These are phyloP conservation scores for Laticauda colubrina DNA, from an alignment of 2,113 vertebrate genomes.

Conservation along the genomic window DNA sequence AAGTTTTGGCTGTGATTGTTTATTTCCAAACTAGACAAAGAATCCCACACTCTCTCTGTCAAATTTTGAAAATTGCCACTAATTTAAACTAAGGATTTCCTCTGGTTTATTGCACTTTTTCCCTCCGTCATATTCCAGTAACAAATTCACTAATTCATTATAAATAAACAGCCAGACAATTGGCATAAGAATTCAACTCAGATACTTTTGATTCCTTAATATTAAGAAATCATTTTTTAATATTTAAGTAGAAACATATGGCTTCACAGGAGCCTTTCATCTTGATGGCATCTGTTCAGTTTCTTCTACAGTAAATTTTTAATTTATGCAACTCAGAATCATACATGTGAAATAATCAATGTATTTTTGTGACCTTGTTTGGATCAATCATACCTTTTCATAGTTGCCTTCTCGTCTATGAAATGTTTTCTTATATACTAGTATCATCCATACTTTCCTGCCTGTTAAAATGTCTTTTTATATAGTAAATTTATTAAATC, in stretches of 20 bases:
- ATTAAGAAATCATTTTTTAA: neutral
- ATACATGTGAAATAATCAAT: neutral
- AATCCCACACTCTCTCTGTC: too few relatives aligned
- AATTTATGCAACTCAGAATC: neutral
- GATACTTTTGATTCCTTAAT: neutral
- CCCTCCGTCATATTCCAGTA: neutral
- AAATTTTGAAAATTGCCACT: neutral
- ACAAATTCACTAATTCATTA: neutral
- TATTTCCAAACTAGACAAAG: too few relatives aligned
- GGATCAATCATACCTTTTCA: neutral
- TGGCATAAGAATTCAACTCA: neutral
- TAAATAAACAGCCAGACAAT: neutral
- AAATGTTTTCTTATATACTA: neutral
- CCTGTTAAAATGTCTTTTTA: neutral
- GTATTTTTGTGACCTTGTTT: neutral
- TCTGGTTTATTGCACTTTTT: neutral
- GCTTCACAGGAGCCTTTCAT: neutral
- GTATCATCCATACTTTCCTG: neutral
- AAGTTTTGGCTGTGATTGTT: too few relatives aligned
- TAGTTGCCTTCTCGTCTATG: neutral
- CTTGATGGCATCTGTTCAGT: neutral
- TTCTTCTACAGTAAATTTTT: neutral
- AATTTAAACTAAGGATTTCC: neutral
- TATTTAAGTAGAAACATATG: neutral
- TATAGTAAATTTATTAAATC: neutral